Evolutionary conservation across 2,888 invertebrate species (phyloP).

Genomic region (Callyntrura sp.): DNA sequence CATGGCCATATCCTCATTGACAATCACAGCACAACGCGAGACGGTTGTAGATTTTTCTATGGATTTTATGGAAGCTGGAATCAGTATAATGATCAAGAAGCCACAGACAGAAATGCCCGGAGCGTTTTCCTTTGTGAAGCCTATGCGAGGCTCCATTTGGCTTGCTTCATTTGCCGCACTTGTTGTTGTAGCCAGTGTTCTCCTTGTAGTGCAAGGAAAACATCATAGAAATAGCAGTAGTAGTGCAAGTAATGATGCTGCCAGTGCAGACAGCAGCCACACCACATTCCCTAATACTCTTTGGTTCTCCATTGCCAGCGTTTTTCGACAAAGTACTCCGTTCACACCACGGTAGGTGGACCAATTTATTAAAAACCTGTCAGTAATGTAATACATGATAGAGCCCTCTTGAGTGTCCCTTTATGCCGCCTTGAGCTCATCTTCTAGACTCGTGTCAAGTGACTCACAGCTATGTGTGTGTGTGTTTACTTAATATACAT

Average conservation of each 20-base stretch:
- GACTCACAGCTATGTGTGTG: too few relatives aligned
- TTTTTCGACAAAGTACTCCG: constrained; percentile 83
- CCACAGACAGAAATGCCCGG: constrained; percentile 90
- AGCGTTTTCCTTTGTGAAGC: constrained; percentile 90
- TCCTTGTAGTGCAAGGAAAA: constrained; percentile 83
- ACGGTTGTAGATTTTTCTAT: constrained; percentile 98
- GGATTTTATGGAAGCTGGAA: constrained; percentile 97
- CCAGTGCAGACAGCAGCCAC: constrained; percentile 71
- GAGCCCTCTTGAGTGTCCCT: neutral
- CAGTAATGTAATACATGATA: neutral
- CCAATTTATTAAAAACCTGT: constrained; percentile 34
- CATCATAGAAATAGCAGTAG: constrained; percentile 57
- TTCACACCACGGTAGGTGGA: constrained; percentile 83
- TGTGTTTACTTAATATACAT: too few relatives aligned
- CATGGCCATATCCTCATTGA: constrained; percentile 95
- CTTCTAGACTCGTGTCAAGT: too few relatives aligned
- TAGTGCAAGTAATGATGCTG: constrained; percentile 58
- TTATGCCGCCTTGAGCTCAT: neutral
- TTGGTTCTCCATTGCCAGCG: constrained; percentile 84
- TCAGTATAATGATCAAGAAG: constrained; percentile 93
- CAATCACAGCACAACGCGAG: constrained; percentile 96
- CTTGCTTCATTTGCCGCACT: constrained; percentile 81
- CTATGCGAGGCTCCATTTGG: constrained; percentile 83
- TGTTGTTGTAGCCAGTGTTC: constrained; percentile 82
- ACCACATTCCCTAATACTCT: constrained; percentile 82